Evolutionary conservation across 1,140 invertebrate genomes (phyloP).

Genomic region (Bombus picipes): DNA sequence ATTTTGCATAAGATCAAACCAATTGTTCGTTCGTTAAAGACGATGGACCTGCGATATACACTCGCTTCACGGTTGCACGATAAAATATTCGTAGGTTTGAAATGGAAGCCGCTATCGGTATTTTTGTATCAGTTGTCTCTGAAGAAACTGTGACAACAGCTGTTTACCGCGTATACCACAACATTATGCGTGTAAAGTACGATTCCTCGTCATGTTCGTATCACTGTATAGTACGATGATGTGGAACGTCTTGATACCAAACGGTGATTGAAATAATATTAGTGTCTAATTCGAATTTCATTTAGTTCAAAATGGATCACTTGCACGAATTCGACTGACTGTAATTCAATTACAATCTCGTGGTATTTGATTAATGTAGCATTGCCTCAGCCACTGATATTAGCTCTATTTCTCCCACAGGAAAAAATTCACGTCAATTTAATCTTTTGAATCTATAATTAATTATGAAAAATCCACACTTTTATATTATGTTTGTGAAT

Average conservation of each 20-base stretch:
- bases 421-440: neutral
- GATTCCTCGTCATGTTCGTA: neutral
- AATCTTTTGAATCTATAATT: neutral
- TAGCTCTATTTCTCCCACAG: neutral
- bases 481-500: too few relatives aligned
- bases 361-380: neutral
- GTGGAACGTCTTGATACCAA: neutral
- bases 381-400: neutral
- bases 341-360: constrained; percentile 8
- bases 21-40: neutral
- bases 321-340: neutral
- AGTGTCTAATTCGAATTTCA: neutral
- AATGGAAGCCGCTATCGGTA: neutral
- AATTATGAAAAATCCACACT: neutral
- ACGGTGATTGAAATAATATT: neutral
- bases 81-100: neutral
- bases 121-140: neutral
- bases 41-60: neutral
- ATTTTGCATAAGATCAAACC: constrained; percentile 12
- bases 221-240: neutral
- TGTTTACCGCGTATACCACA: neutral
- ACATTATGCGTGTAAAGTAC: neutral
- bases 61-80: too few relatives aligned
- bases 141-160: neutral
- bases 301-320: neutral